Conservation (phyloP, 2,797 vertebrate species). For the Myotis planiceps region DNA sequence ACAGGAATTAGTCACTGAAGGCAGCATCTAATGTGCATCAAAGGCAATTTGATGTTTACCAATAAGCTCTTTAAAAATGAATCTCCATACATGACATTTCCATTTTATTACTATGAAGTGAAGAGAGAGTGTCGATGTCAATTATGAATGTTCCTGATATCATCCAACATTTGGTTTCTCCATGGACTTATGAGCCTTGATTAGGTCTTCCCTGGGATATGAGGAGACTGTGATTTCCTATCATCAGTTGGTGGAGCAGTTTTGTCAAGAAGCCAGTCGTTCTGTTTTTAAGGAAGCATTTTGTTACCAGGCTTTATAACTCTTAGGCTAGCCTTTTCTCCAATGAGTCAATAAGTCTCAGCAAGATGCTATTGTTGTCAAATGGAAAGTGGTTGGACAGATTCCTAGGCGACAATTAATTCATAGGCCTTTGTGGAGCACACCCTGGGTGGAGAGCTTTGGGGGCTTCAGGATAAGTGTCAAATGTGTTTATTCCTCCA, state of each 20-base stretch:
- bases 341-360: slow-evolving; percentile 17
- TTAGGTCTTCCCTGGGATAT: not conserved
- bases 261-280: not conserved
- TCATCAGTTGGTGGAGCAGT: not conserved
- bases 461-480: not conserved
- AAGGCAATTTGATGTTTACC: slow-evolving; percentile 49
- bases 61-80: slow-evolving; percentile 36
- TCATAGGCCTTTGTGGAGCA: not conserved
- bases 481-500: not conserved
- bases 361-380: not conserved
- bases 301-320: not conserved
- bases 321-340: not conserved
- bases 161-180: slow-evolving; percentile 16
- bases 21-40: slow-evolving; percentile 25
- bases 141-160: not conserved
- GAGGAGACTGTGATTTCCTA: not conserved
- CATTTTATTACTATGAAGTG: slow-evolving; percentile 5
- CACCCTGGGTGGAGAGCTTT: not conserved
- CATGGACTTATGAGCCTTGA: not conserved
- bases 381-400: slow-evolving; percentile 7
- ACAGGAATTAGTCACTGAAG: slow-evolving; percentile 28
- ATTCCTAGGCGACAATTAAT: slow-evolving; percentile 12
- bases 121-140: slow-evolving; percentile 21
- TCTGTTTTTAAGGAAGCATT: not conserved
- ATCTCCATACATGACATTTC: not conserved